A percentile compares a stretch with the other conserved stretches of the same genome.
These are phyloP conservation scores for Parotocinclus haroldoi DNA, from an alignment of 2,797 vertebrate species.

Conservation along the genomic window DNA sequence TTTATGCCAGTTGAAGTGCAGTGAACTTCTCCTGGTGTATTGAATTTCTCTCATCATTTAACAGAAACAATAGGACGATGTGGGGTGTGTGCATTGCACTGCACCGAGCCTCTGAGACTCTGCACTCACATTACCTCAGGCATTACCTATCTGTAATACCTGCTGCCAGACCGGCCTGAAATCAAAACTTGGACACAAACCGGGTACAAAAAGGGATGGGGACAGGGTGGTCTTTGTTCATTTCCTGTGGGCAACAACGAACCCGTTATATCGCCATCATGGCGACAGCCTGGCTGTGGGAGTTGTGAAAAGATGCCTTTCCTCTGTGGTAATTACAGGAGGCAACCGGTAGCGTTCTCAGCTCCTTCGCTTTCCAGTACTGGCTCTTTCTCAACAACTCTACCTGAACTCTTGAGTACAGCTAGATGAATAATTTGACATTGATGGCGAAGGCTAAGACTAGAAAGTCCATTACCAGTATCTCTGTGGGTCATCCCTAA, in stretches of 20 bases:
- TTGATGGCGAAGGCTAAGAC: no score
- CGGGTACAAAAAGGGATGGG: slow-evolving; percentile 38
- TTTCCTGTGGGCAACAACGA: slow-evolving; percentile 64
- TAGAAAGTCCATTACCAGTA: no score
- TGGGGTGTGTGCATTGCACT: slow-evolving; percentile 44
- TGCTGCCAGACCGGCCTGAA: slow-evolving; percentile 64
- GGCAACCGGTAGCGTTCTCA: slow-evolving; percentile 68
- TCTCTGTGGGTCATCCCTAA: no score
- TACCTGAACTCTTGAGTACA: slow-evolving; percentile 40
- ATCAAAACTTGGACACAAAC: slow-evolving; percentile 67
- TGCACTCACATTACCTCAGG: slow-evolving; percentile 61
- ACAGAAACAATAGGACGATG: slow-evolving; percentile 54
- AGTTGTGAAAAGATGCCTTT: slow-evolving; percentile 60
- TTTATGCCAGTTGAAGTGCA: slow-evolving; percentile 49
- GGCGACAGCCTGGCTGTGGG: slow-evolving; percentile 55
- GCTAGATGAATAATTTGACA: neutral
- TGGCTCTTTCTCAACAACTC: slow-evolving; percentile 67
- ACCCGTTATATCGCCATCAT: slow-evolving; percentile 64
- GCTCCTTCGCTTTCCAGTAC: slow-evolving; percentile 70
- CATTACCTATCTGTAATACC: slow-evolving; percentile 56
- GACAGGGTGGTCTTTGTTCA: slow-evolving; percentile 76
- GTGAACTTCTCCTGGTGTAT: slow-evolving; percentile 56
- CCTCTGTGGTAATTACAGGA: slow-evolving; percentile 64
- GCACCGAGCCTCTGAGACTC: slow-evolving; percentile 30
- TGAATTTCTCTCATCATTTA: slow-evolving; percentile 61